These are phyloP conservation scores for Chironomus tentans DNA, from an alignment of 2,888 invertebrate genomes.

Conservation along the genomic window DNA sequence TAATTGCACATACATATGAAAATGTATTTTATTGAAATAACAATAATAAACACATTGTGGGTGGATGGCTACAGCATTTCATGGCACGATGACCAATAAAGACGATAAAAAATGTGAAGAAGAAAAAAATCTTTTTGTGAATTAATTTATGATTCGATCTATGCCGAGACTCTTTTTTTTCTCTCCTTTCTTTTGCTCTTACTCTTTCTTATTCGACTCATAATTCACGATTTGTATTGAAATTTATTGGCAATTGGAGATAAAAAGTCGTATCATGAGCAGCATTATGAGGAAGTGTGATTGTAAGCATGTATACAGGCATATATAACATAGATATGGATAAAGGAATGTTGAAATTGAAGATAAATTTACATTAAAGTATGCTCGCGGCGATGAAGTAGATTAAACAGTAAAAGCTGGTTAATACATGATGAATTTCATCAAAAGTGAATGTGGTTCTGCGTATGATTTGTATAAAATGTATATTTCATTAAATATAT, in stretches of 20 bases:
- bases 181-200: neutral
- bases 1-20: conserved; percentile 10
- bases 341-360: too few species aligned
- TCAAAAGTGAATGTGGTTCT: too few species aligned
- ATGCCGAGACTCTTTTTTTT: neutral
- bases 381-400: neutral
- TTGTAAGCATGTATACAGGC: neutral
- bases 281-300: neutral
- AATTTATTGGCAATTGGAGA: conserved; percentile 17
- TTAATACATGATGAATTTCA: too few species aligned
- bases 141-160: conserved; percentile 12
- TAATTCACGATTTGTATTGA: conserved; percentile 12
- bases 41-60: neutral
- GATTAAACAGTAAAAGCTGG: neutral
- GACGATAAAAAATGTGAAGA: neutral
- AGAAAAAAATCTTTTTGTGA: neutral
- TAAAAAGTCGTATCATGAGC: neutral
- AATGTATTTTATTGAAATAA: too few species aligned
- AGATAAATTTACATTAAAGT: too few species aligned
- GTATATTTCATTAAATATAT: too few species aligned
- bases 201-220: neutral
- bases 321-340: neutral
- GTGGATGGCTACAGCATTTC: neutral
- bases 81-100: neutral
- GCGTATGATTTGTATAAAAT: too few species aligned